Percentiles rank a stretch among this genome's conserved stretches.
phyloP scores from a whole-genome alignment of 2,797 vertebrate species.

The Tangara arthus region DNA sequence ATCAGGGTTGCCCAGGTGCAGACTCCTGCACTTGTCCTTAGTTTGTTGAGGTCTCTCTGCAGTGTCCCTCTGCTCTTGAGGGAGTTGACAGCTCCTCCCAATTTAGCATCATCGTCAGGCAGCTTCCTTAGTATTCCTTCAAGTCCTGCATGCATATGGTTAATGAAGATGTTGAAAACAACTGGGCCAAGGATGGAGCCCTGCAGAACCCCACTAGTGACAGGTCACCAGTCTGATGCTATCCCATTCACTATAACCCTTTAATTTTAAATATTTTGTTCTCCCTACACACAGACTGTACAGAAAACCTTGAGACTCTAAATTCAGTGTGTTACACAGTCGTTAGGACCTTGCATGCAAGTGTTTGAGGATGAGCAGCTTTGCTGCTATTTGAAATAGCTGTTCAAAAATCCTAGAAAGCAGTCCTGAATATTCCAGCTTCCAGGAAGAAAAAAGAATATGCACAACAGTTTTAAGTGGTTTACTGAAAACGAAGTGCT shows the following conservation, averaged over 20 bases:
- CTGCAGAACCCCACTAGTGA: background rate
- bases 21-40: background rate
- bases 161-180: background rate
- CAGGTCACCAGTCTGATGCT: background rate
- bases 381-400: background rate
- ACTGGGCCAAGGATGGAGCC: background rate
- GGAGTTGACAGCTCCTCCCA: background rate
- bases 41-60: background rate
- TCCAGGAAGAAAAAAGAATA: background rate
- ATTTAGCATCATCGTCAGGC: accelerated
- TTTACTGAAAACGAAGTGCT: background rate
- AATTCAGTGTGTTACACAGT: background rate
- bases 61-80: background rate
- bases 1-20: background rate
- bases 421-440: background rate
- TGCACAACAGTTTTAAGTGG: background rate
- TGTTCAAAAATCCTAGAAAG: background rate
- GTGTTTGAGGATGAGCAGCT: background rate
- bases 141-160: background rate
- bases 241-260: background rate
- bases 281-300: background rate
- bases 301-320: background rate
- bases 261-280: background rate
- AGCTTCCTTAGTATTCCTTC: background rate
- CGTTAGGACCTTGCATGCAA: background rate